phyloP scores from a whole-genome alignment of 2,113 vertebrate genomes.

The Pelecanus crispus region DNA sequence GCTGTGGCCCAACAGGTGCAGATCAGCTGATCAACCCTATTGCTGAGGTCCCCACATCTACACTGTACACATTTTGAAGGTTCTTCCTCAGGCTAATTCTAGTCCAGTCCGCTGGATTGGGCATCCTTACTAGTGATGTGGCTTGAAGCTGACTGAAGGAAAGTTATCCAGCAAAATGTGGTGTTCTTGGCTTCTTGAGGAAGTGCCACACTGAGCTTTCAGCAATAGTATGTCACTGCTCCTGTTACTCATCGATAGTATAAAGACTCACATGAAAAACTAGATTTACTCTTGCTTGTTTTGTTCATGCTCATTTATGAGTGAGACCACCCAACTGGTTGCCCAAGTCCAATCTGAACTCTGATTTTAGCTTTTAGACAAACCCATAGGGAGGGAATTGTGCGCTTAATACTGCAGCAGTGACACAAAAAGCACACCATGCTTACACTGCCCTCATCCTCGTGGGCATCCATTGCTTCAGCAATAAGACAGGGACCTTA shows the following conservation, averaged over 20 bases:
- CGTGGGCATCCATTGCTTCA: not conserved
- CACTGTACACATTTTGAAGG: not conserved
- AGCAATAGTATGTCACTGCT: not conserved
- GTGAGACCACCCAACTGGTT: not conserved
- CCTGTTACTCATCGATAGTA: not conserved
- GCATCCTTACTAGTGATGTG: not conserved
- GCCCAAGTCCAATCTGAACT: not conserved
- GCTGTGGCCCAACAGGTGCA: not conserved
- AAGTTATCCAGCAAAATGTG: not conserved
- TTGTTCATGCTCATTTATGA: not conserved
- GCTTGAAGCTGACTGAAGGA: not conserved
- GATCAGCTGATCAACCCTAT: not conserved
- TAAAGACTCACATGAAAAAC: not conserved
- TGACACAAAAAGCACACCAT: accelerated
- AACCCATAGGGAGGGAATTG: not conserved
- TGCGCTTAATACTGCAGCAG: not conserved
- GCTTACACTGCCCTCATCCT: not conserved
- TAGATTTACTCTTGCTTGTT: not conserved
- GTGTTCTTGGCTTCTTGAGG: not conserved
- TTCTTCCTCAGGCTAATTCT: not conserved
- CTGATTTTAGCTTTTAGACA: not conserved
- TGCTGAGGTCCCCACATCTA: not conserved
- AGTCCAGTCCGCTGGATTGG: not conserved
- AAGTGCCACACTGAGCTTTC: not conserved
- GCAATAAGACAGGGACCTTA: not conserved